Evolutionary conservation across 2,113 vertebrate genomes (phyloP).

Genomic region (Amblyopsis rosae): DNA sequence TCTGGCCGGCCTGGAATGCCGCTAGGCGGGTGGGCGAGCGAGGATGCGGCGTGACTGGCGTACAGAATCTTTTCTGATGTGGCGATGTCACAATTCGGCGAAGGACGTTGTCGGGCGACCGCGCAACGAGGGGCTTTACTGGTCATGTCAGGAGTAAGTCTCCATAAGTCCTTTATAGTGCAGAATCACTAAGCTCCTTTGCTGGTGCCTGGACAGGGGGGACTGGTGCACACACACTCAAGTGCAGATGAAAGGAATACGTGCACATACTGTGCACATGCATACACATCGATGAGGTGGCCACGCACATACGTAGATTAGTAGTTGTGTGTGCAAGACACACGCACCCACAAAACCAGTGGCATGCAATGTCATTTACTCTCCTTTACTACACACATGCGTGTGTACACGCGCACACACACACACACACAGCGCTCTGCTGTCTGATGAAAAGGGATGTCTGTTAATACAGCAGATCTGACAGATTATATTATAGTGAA

Average conservation of each 20-base stretch:
- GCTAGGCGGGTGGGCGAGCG: conserved; percentile 71
- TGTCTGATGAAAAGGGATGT: neutral
- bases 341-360: neutral
- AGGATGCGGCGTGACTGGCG: conserved; percentile 72
- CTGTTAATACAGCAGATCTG: conserved; percentile 6
- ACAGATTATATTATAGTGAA: conserved; percentile 14
- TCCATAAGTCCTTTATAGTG: conserved; percentile 76
- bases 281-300: neutral
- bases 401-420: conserved; percentile 5
- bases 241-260: conserved; percentile 11
- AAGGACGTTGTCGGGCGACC: conserved; percentile 71
- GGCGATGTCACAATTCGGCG: conserved; percentile 71
- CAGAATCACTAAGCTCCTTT: conserved; percentile 77
- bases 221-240: conserved; percentile 19
- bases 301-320: too few species aligned
- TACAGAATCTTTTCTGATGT: conserved; percentile 73
- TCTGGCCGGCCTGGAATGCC: conserved; percentile 75
- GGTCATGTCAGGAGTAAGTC: conserved; percentile 76
- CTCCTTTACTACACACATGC: neutral
- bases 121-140: conserved; percentile 71
- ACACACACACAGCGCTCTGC: neutral
- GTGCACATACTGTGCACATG: neutral
- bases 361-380: neutral
- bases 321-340: neutral
- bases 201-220: conserved; percentile 56